Evolutionary conservation across 1,140 invertebrate genomes (phyloP).

Genomic region (Formica selysi): DNA sequence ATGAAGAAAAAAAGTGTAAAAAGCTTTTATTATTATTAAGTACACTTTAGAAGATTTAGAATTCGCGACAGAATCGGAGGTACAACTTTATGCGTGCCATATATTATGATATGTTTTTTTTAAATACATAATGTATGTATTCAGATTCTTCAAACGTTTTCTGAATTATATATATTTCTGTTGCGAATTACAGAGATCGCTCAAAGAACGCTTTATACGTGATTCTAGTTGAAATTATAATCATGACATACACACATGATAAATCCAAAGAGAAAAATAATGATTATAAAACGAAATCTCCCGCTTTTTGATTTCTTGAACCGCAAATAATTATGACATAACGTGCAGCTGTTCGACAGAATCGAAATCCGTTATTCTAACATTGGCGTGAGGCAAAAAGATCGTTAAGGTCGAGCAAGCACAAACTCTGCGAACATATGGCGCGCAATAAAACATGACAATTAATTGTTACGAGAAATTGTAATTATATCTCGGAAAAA

Average conservation of each 20-base stretch:
- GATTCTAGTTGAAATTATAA: not conserved
- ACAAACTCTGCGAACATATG: not conserved
- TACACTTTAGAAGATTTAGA: not conserved
- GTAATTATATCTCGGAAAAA: not conserved
- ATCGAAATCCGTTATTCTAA: not conserved
- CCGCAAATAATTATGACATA: not conserved
- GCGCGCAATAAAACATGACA: not conserved
- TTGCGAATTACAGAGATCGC: not conserved
- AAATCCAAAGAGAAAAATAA: not conserved
- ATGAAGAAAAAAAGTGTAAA: not conserved
- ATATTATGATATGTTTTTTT: not conserved
- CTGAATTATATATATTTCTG: not conserved
- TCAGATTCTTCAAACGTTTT: not conserved
- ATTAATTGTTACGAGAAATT: not conserved
- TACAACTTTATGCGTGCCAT: not conserved
- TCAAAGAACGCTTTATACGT: not conserved
- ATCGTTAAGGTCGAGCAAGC: not conserved
- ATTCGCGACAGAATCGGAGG: not conserved
- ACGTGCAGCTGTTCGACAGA: conserved; percentile 4
- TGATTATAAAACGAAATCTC: not conserved
- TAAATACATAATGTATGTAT: not conserved
- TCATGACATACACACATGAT: not conserved
- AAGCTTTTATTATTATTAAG: not conserved
- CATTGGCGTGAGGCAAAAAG: not conserved
- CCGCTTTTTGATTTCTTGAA: not conserved